phyloP scores from a whole-genome alignment of 2,113 vertebrate species.

The Thoracochromis brauschi region DNA sequence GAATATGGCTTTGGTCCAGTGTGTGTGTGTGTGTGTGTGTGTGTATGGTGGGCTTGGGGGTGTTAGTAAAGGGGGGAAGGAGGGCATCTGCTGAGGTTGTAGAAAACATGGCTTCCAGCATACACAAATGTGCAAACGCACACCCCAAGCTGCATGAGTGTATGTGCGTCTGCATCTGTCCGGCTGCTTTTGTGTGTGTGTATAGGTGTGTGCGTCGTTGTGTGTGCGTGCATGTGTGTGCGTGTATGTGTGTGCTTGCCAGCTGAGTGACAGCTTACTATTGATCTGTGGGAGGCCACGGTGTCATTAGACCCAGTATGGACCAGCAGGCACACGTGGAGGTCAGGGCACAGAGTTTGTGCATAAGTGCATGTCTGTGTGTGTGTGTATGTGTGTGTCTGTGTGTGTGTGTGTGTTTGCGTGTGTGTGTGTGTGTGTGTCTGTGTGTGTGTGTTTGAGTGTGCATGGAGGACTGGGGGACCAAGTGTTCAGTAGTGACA shows the following conservation, averaged over 20 bases:
- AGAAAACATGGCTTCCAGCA: slow-evolving; percentile 65
- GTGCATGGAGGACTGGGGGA: too few species aligned
- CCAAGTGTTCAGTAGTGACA: too few species aligned
- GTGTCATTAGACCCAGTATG: slow-evolving; percentile 73
- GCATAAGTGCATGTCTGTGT: background rate
- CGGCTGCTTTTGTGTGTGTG: slow-evolving; percentile 8
- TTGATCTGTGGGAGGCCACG: slow-evolving; percentile 67
- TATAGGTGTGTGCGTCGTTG: slow-evolving; percentile 6
- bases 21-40: background rate
- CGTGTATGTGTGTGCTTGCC: background rate
- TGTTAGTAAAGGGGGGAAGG: background rate
- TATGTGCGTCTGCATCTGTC: slow-evolving; percentile 16
- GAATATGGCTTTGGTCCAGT: slow-evolving; percentile 47
- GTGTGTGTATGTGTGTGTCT: rapidly evolving
- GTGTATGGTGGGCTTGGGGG: background rate
- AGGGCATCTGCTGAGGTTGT: slow-evolving; percentile 68
- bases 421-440: background rate
- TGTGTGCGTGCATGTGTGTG: too few species aligned
- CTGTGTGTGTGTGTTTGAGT: too few species aligned
- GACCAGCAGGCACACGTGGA: slow-evolving; percentile 73
- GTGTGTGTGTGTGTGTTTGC: background rate
- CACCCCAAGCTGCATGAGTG: slow-evolving; percentile 28
- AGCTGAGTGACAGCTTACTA: slow-evolving; percentile 69
- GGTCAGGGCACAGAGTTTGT: slow-evolving; percentile 62
- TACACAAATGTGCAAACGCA: slow-evolving; percentile 68